Conservation (phyloP, 2,113 vertebrate genomes). For the Pristiophorus japonicus region DNA sequence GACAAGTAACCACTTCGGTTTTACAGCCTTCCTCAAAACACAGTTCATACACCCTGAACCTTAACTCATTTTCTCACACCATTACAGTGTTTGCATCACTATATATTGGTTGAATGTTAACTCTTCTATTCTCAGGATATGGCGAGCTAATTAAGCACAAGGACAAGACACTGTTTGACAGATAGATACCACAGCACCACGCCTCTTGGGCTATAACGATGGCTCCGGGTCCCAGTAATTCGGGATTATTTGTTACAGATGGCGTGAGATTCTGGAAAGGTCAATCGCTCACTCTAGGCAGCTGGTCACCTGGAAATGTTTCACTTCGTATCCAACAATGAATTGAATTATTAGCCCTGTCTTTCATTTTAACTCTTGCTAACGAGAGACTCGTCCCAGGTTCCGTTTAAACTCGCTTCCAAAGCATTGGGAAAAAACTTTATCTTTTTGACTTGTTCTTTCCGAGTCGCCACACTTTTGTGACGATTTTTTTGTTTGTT, state of each 20-base stretch:
- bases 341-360: not conserved
- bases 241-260: conserved; percentile 23
- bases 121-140: not conserved
- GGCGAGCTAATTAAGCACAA: not conserved
- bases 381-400: not conserved
- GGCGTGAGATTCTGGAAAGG: not conserved
- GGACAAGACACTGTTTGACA: not conserved
- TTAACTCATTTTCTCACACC: not conserved
- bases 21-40: not conserved
- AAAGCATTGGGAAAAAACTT: not conserved
- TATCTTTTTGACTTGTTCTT: not conserved
- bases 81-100: too few species aligned
- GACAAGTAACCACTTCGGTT: not conserved
- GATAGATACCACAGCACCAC: conserved; percentile 1
- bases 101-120: not conserved
- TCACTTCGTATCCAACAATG: not conserved
- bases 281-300: not conserved
- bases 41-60: not conserved
- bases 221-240: not conserved
- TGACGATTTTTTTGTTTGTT: not conserved
- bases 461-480: not conserved
- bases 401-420: not conserved
- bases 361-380: not conserved
- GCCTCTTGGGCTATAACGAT: not conserved
- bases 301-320: not conserved